phyloP scores from a whole-genome alignment of 2,113 vertebrate genomes.

The Malurus melanocephalus region DNA sequence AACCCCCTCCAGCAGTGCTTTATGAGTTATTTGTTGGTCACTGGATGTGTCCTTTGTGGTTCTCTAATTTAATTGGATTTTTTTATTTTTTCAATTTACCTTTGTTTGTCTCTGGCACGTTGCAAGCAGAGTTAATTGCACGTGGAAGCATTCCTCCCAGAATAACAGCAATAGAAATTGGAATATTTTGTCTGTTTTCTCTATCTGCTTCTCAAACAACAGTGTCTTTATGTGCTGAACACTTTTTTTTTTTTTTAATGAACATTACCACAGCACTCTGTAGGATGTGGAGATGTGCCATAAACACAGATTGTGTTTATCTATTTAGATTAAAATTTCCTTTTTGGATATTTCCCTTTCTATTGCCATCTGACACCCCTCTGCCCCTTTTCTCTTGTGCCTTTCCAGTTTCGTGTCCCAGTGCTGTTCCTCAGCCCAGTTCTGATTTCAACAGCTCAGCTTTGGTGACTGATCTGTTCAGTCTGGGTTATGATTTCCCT shows the following conservation, averaged over 20 bases:
- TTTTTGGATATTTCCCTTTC: neutral
- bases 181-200: neutral
- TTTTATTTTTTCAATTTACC: slow-evolving; percentile 25
- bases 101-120: slow-evolving; percentile 24
- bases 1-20: neutral
- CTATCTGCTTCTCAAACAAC: neutral
- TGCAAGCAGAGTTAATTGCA: slow-evolving; percentile 19
- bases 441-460: neutral
- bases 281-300: neutral
- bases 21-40: slow-evolving; percentile 33
- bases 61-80: slow-evolving; percentile 30
- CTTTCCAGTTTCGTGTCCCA: neutral
- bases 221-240: neutral
- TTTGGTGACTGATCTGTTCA: neutral
- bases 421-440: neutral
- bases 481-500: neutral
- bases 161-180: neutral
- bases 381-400: neutral
- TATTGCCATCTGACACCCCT: neutral
- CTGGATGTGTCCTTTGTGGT: slow-evolving; percentile 15
- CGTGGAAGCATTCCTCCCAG: slow-evolving; percentile 14
- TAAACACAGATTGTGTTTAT: neutral
- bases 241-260: neutral
- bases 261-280: neutral
- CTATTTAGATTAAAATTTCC: neutral